These are phyloP conservation scores for Cyclophora punctaria DNA, from an alignment of 2,888 invertebrate genomes.

Conservation along the genomic window DNA sequence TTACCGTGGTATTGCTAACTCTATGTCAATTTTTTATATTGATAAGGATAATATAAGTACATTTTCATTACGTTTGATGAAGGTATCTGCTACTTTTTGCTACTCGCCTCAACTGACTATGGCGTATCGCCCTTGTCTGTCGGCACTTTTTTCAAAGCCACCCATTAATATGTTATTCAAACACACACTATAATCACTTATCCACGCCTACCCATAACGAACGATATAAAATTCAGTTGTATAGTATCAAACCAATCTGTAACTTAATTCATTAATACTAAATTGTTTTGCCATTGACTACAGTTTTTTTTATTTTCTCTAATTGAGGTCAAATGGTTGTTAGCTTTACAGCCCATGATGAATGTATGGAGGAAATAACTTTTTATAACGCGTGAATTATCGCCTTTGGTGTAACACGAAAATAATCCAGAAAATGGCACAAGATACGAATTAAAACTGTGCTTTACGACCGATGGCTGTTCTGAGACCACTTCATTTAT, in stretches of 20 bases:
- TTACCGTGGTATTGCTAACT: too few relatives aligned
- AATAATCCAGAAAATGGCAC: conserved; percentile 22
- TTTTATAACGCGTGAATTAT: conserved; percentile 33
- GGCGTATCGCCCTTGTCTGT: too few relatives aligned
- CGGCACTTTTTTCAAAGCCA: too few relatives aligned
- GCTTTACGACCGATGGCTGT: conserved; percentile 10
- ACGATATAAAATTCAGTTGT: conserved; percentile 3
- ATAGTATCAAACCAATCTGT: conserved; percentile 31
- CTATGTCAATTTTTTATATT: too few relatives aligned
- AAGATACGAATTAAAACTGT: conserved; percentile 19
- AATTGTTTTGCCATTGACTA: conserved; percentile 62
- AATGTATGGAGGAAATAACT: conserved; percentile 37
- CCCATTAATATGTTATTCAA: too few relatives aligned
- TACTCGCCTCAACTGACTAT: too few relatives aligned
- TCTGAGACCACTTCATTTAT: conserved; percentile 8
- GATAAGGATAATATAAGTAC: too few relatives aligned
- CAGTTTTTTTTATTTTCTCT: conserved; percentile 50
- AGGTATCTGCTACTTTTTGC: too few relatives aligned
- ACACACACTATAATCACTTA: neutral
- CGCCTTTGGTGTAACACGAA: conserved; percentile 20
- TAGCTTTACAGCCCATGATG: conserved; percentile 44
- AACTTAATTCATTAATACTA: conserved; percentile 49
- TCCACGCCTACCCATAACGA: neutral
- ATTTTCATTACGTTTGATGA: too few relatives aligned
- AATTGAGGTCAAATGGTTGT: conserved; percentile 60